Percentiles rank a stretch among this genome's conserved stretches.
These are phyloP conservation scores for Adineta ricciae DNA, from an alignment of 2,888 invertebrate genomes.

Conservation along the genomic window DNA sequence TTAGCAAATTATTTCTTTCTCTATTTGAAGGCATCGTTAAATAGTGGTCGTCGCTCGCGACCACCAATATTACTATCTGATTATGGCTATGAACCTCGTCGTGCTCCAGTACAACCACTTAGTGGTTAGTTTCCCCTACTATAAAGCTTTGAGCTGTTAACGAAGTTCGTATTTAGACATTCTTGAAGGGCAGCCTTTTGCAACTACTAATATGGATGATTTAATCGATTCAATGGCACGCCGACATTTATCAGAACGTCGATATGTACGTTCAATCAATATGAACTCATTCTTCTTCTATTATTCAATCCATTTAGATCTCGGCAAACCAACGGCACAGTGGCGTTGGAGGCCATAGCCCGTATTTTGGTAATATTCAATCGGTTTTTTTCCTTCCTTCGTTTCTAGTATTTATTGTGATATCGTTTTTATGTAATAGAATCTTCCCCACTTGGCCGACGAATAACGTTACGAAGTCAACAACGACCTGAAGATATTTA, in stretches of 20 bases:
- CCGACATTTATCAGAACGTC: background rate
- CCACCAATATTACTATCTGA: background rate
- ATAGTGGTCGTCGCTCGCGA: background rate
- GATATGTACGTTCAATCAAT: background rate
- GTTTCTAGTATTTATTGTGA: background rate
- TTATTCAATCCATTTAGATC: background rate
- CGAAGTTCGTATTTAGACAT: background rate
- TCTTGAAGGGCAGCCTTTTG: background rate
- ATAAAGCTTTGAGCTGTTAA: background rate
- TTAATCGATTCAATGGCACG: slow-evolving; percentile 19
- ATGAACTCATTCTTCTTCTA: too few species aligned
- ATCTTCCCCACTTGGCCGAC: background rate
- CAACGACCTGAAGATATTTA: background rate
- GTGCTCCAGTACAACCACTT: background rate
- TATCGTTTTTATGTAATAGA: background rate
- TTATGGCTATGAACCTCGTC: background rate
- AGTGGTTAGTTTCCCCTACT: background rate
- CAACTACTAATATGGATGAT: background rate
- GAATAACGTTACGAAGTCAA: background rate
- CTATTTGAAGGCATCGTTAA: background rate
- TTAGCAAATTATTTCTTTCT: background rate
- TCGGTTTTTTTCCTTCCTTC: background rate
- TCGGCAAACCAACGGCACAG: background rate
- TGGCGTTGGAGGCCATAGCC: background rate
- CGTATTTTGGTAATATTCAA: background rate